Percentiles rank a stretch among this genome's conserved stretches.
phyloP scores from a whole-genome alignment of 2,113 vertebrate genomes.

The Rhabdornis inornatus region DNA sequence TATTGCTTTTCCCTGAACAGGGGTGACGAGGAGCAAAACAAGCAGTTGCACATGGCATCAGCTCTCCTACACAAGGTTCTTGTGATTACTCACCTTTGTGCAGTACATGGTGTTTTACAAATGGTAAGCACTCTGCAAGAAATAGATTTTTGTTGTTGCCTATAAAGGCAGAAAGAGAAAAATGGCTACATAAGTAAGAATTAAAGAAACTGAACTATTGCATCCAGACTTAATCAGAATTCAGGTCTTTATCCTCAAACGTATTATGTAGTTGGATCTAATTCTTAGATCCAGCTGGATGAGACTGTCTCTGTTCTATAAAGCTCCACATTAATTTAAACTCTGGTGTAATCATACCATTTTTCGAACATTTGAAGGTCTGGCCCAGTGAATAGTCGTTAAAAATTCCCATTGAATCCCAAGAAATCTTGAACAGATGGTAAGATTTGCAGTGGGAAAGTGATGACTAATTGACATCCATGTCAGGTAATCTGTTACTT shows the following conservation, averaged over 20 bases:
- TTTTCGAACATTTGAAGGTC: neutral
- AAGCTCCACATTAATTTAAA: neutral
- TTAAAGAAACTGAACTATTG: neutral
- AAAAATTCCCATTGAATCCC: neutral
- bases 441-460: neutral
- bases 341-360: neutral
- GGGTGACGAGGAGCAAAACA: neutral
- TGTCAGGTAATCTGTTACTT: conserved; percentile 35
- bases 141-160: neutral
- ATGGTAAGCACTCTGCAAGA: neutral
- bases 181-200: neutral
- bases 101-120: neutral
- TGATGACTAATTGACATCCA: conserved; percentile 32
- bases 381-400: neutral
- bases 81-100: neutral
- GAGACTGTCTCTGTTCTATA: neutral
- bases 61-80: neutral
- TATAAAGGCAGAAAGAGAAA: neutral
- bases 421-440: conserved; percentile 19
- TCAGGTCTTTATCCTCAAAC: neutral
- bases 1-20: neutral
- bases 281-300: neutral
- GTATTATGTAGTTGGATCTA: neutral
- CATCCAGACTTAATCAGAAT: neutral
- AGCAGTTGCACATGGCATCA: neutral